Evolutionary conservation across 2,888 invertebrate genomes (phyloP).

Genomic region (Linnaemya vulpina): DNA sequence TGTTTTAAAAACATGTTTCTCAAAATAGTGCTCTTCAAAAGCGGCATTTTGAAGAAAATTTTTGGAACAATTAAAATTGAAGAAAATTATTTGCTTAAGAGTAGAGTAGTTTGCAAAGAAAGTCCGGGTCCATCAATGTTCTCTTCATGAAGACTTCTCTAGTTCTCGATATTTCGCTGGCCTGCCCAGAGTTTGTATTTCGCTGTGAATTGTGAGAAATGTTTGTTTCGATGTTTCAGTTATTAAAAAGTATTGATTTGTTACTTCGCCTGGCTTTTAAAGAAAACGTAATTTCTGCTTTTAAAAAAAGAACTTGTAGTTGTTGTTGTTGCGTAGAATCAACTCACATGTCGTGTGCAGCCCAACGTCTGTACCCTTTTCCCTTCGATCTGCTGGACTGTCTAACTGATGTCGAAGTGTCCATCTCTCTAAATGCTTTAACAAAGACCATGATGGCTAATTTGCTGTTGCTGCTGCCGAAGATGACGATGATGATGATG

Average conservation of each 20-base stretch:
- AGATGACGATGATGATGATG: conserved; percentile 29
- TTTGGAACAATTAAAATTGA: too few species aligned
- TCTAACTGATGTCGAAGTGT: conserved; percentile 59
- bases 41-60: too few species aligned
- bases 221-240: conserved; percentile 49
- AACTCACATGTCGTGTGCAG: conserved; percentile 33
- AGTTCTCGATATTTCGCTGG: not conserved
- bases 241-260: conserved; percentile 40
- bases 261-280: not conserved
- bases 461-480: conserved; percentile 30
- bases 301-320: not conserved
- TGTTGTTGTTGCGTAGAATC: not conserved
- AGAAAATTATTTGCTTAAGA: too few species aligned
- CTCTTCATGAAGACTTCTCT: too few species aligned
- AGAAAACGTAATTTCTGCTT: not conserved
- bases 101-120: too few species aligned
- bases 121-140: not conserved
- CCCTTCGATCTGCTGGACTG: conserved; percentile 17
- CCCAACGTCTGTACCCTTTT: conserved; percentile 8
- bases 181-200: conserved; percentile 13
- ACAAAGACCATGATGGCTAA: conserved; percentile 42
- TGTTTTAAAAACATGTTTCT: too few species aligned
- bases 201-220: conserved; percentile 69
- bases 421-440: conserved; percentile 26
- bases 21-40: too few species aligned